Conservation (phyloP, 1,140 invertebrate genomes). For the Capitella teleta region DNA sequence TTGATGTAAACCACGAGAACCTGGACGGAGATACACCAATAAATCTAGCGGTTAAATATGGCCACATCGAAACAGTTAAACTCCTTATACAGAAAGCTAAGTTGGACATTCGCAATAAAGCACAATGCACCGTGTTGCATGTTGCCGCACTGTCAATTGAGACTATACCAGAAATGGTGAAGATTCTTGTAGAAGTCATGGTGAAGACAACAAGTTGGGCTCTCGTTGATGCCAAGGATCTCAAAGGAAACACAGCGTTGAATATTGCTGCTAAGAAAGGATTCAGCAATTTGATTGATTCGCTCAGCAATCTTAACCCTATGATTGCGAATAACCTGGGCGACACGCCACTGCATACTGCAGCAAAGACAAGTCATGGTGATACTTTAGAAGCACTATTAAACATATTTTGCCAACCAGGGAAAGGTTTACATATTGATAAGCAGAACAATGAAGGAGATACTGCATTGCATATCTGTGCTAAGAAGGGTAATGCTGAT, state of each 20-base stretch:
- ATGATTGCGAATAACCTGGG: conserved; percentile 9
- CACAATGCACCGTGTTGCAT: conserved; percentile 9
- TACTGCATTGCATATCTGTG: conserved; percentile 11
- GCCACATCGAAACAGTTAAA: conserved; percentile 6
- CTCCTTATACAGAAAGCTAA: conserved; percentile 11
- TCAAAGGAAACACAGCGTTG: conserved; percentile 11
- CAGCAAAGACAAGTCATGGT: conserved; percentile 8
- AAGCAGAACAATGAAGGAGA: conserved; percentile 3
- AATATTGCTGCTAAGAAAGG: conserved; percentile 10
- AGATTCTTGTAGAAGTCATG: conserved; percentile 6
- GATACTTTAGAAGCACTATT: conserved; percentile 3
- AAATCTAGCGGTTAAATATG: conserved; percentile 12
- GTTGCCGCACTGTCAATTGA: conserved; percentile 5
- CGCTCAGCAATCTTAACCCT: conserved; percentile 9
- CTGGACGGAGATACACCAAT: conserved; percentile 11
- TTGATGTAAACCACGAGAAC: conserved; percentile 7
- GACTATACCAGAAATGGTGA: conserved; percentile 4
- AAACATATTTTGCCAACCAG: conserved; percentile 9
- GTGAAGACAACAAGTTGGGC: conserved; percentile 12
- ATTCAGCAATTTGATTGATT: conserved; percentile 2
- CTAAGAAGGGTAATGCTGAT: not conserved
- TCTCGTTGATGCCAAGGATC: conserved; percentile 11
- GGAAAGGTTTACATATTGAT: conserved; percentile 10
- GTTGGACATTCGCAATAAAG: conserved; percentile 9
- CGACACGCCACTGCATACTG: conserved; percentile 13